Base-by-base conservation (phyloP, 2,797 vertebrate genomes). In the Premnoplex brunnescens region DNA sequence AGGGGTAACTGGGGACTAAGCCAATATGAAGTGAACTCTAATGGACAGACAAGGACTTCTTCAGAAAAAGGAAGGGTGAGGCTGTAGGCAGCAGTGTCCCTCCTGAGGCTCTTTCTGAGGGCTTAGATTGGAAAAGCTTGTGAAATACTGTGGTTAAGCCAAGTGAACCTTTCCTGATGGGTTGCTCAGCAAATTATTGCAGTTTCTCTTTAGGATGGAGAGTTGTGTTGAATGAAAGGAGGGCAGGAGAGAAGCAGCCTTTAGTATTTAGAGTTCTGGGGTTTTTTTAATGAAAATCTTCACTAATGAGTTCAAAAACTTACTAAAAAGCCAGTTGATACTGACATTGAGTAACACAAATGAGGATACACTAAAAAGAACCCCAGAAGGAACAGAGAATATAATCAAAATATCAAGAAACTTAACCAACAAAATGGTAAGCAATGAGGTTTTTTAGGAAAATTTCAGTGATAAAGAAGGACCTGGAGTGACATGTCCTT, bases 1-100 rank as follows among this genome's bases (percentile, higher is more conserved):
- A 62, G 36, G n/a, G 34, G 2, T 14, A 9, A 24, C 3, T 0
- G 0, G 62, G 48, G 48, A 76, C 48, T 28, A 23, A 56, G 48
- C 14, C 77, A 76, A 14, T 51, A 36, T 10, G 4, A 80, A 43
- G 39, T 6, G 20, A 87, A 10, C 46, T n/a, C 30, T 55, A 43
- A 21, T 37, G 69, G 43, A 58, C 3, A 2, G 43, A 51, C 37
- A 37, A 91, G 46, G 54, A 44, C 43, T 78, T 89, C n/a, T 51
- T 34, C 24, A 49, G 54, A 51, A 91, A 82, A 75, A 68, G 18
- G 43, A 88, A 78, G 34, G 1, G 4, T 5, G 49, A 56, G 62
- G n/a, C 48, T 89, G 34, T 14, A 6, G 27, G 56, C 27, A 69
- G n/a, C 67, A 63, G 43, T 14, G 36, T 39, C 80, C 34, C 54